Base-by-base conservation (phyloP, 2,113 vertebrate species). In the Gambusia holbrooki region DNA sequence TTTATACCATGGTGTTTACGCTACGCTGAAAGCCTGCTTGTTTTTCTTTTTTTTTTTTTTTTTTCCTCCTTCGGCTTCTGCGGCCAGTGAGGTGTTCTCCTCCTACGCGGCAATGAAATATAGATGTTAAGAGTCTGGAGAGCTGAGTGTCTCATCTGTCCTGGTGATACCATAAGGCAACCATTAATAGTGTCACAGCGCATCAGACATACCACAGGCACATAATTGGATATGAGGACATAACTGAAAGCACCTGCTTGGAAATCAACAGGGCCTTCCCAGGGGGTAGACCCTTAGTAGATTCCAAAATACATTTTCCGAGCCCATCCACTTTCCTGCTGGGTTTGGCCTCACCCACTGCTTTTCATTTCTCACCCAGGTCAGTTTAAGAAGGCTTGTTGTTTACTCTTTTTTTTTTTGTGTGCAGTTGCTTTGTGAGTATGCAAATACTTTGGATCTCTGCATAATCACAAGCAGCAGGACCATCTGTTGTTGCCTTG, bases 401-500 rank as follows among this genome's bases (percentile, higher is more conserved):
- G 61, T 74, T 83, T 77, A n/a, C 2, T 66, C 73, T 81, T 29
- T 69, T 79, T 58, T 73, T 65, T 71, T 82, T 32, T 69, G 78
- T 42, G 69, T 79, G 80, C 28, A 42, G 73, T 80, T 80, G 82
- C 87, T 88, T 87, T 90, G 83, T 83, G 79, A 85, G 82, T 93
- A 91, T 92, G 93, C 88, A 92, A 92, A 93, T 92, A 90, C 88
- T 93, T 90, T 80, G 88, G 83, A 88, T 93, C 83, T 92, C 87
- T 94, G 92, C 92, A 94, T 94, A 94, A 94, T 94, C 92, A 88
- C 88, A 91, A 93, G 91, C 94, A 93, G 93, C 91, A 75, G 90
- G 91, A 91, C 94, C 94, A 95, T 95, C 94, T 95, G 94, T 92
- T 93, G 90, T 91, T 91, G 91, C 79, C 93, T 93, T 95, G 94